Evolutionary conservation across 1,140 invertebrate genomes (phyloP).

Genomic region (Papilio glaucus): DNA sequence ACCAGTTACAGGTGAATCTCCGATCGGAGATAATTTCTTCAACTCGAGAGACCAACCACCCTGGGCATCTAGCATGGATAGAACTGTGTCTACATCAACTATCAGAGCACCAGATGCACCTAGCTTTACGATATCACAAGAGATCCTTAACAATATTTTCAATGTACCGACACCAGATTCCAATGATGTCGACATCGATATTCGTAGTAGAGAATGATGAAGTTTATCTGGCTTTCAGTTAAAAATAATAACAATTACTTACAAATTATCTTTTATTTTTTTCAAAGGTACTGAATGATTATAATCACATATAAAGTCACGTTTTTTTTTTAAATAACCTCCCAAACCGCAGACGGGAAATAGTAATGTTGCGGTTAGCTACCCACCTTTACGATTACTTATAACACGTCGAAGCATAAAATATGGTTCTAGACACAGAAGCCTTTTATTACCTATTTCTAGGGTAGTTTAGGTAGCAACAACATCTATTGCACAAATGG

Average conservation of each 20-base stretch:
- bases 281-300: no score
- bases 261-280: no score
- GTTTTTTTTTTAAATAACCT: not conserved
- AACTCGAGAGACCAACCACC: conserved; percentile 1
- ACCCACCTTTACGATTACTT: not conserved
- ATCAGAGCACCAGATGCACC: conserved; percentile 7
- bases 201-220: conserved; percentile 22
- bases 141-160: conserved; percentile 43
- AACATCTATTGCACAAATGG: no score
- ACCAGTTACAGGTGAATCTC: not conserved
- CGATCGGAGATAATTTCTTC: not conserved
- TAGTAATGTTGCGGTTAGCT: not conserved
- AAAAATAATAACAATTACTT: not conserved
- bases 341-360: not conserved
- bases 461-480: no score
- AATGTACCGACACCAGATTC: conserved; percentile 23
- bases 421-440: no score
- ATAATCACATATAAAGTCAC: not conserved
- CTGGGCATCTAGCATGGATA: not conserved
- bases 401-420: not conserved
- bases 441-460: no score
- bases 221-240: not conserved
- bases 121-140: conserved; percentile 40
- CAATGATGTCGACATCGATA: conserved; percentile 34
- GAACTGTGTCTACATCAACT: not conserved